Conservation (phyloP, 2,888 invertebrate species). For the Stenoptilia bipunctidactyla region DNA sequence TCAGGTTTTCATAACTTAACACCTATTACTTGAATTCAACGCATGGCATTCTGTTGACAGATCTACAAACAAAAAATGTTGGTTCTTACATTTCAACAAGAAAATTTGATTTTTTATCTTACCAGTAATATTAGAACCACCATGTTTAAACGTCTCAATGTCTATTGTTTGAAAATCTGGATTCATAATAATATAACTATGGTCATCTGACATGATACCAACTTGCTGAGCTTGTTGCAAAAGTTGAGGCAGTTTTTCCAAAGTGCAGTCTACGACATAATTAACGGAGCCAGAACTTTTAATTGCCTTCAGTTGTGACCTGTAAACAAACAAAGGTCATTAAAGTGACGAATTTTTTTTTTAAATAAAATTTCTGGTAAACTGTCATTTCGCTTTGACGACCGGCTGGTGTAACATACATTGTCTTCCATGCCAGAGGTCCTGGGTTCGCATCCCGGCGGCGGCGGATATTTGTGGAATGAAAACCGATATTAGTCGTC, state of each 20-base stretch:
- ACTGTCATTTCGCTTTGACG: too few species aligned
- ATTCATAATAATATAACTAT: slow-evolving; percentile 83
- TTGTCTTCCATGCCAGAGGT: too few species aligned
- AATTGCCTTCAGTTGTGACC: slow-evolving; percentile 77
- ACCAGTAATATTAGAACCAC: slow-evolving; percentile 87
- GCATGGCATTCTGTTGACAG: neutral
- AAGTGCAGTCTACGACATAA: slow-evolving; percentile 81
- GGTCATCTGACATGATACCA: slow-evolving; percentile 84
- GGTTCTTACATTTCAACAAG: neutral
- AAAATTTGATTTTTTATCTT: slow-evolving; percentile 6
- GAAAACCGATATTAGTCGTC: too few species aligned
- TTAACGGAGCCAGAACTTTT: slow-evolving; percentile 77
- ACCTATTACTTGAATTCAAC: too few species aligned
- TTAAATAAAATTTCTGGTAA: too few species aligned
- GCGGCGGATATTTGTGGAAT: too few species aligned
- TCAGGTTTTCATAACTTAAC: too few species aligned
- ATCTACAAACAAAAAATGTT: neutral
- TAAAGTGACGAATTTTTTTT: too few species aligned
- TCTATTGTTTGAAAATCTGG: slow-evolving; percentile 87
- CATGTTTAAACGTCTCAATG: slow-evolving; percentile 81
- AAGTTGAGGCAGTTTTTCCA: slow-evolving; percentile 46
- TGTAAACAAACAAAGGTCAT: slow-evolving; percentile 29
- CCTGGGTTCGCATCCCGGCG: too few species aligned
- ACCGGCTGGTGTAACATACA: too few species aligned
- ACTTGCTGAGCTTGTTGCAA: slow-evolving; percentile 84